Percentiles rank a stretch among this genome's conserved stretches.
phyloP scores from a whole-genome alignment of 2,797 vertebrate species.

The Chiloscyllium punctatum region DNA sequence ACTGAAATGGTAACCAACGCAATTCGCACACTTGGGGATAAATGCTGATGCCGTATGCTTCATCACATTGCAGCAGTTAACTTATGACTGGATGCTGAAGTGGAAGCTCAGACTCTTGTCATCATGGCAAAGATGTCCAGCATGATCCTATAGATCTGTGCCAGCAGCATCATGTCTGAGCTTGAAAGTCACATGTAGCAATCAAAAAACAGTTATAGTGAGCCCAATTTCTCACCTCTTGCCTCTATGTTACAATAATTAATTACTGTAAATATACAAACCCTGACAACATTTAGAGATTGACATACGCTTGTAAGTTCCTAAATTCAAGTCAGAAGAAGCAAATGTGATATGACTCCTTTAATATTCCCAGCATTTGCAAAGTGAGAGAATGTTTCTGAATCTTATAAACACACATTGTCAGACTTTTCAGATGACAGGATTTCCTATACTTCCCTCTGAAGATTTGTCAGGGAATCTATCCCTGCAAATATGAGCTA shows the following conservation, averaged over 20 bases:
- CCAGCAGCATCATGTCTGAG: not conserved
- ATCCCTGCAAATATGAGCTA: too few relatives aligned
- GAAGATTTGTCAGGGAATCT: too few relatives aligned
- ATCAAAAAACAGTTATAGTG: not conserved
- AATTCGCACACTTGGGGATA: too few relatives aligned
- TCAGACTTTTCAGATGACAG: too few relatives aligned
- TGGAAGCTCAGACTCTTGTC: too few relatives aligned
- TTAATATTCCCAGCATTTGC: not conserved
- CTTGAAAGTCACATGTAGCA: not conserved
- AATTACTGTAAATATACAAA: not conserved
- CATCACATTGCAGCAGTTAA: too few relatives aligned
- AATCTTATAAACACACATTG: not conserved
- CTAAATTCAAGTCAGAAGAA: not conserved
- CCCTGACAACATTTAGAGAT: not conserved
- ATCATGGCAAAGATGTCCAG: too few relatives aligned
- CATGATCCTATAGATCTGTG: not conserved
- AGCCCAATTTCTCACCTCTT: not conserved
- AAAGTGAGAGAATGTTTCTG: not conserved
- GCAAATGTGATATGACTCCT: not conserved
- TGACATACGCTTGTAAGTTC: not conserved
- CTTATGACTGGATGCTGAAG: too few relatives aligned
- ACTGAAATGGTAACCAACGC: too few relatives aligned
- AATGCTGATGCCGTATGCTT: too few relatives aligned
- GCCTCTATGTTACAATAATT: not conserved
- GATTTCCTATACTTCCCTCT: too few relatives aligned